Conservation (phyloP, 2,113 vertebrate genomes). For the Noturus placidus region DNA sequence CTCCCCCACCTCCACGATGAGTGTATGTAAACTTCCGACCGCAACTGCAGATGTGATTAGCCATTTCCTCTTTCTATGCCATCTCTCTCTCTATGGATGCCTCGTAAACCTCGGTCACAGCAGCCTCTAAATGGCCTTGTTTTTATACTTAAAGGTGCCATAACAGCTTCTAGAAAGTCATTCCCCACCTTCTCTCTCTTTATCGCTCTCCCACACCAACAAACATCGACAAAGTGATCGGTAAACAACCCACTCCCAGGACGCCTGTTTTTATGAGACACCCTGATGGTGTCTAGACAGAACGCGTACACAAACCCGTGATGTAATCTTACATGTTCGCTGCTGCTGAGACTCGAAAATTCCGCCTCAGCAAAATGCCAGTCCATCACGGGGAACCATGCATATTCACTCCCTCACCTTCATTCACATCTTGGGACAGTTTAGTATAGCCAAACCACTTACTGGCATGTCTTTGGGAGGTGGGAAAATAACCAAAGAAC, state of each 20-base stretch:
- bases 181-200: not conserved
- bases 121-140: slow-evolving; percentile 35
- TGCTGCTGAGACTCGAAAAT: not conserved
- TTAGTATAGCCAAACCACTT: not conserved
- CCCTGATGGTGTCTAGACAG: slow-evolving; percentile 42
- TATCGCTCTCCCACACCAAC: not conserved
- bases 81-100: not conserved
- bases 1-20: too few relatives aligned
- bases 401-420: not conserved
- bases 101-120: slow-evolving; percentile 13
- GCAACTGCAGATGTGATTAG: not conserved
- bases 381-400: not conserved
- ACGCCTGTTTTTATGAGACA: slow-evolving; percentile 38
- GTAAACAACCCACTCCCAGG: slow-evolving; percentile 37
- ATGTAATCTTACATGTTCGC: slow-evolving; percentile 17
- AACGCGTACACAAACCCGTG: slow-evolving; percentile 19
- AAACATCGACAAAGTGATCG: slow-evolving; percentile 12
- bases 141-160: slow-evolving; percentile 42
- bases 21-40: too few relatives aligned
- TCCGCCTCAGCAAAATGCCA: not conserved
- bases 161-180: slow-evolving; percentile 41
- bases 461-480: not conserved
- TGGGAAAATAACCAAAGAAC: not conserved
- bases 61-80: slow-evolving; percentile 17
- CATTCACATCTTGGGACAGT: not conserved